Evolutionary conservation across 2,113 vertebrate species (phyloP).

Genomic region (Sylvicapra grimmia): DNA sequence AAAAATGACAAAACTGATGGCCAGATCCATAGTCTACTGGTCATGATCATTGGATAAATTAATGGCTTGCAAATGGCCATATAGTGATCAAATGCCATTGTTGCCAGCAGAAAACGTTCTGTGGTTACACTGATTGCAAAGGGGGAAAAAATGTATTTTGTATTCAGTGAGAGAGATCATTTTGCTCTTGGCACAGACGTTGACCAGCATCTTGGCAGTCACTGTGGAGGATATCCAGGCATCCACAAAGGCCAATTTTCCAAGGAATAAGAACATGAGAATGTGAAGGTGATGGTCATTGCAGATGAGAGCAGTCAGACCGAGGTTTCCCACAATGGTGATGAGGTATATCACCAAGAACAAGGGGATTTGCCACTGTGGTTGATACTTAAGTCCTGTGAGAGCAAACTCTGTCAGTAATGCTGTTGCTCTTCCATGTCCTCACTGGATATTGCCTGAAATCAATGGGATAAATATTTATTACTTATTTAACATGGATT

Average conservation of each 20-base stretch:
- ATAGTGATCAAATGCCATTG: background rate
- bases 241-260: background rate
- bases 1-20: background rate
- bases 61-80: background rate
- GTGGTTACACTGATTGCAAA: background rate
- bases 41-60: background rate
- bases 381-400: background rate
- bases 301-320: background rate
- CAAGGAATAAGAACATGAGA: background rate
- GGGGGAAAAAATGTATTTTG: fast-evolving
- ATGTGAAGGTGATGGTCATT: background rate
- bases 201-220: background rate
- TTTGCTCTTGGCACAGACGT: background rate
- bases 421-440: background rate
- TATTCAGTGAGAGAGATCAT: background rate
- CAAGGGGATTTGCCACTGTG: background rate
- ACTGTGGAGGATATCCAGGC: background rate
- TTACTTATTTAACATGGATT: background rate
- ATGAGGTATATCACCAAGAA: background rate
- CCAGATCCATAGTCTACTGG: background rate
- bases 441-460: background rate
- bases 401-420: background rate
- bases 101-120: background rate
- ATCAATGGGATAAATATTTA: background rate
- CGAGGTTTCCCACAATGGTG: background rate